A percentile compares a stretch with the other conserved stretches of the same genome.
phyloP scores from a whole-genome alignment of 2,888 invertebrate species.

The Oasisia sp. region DNA sequence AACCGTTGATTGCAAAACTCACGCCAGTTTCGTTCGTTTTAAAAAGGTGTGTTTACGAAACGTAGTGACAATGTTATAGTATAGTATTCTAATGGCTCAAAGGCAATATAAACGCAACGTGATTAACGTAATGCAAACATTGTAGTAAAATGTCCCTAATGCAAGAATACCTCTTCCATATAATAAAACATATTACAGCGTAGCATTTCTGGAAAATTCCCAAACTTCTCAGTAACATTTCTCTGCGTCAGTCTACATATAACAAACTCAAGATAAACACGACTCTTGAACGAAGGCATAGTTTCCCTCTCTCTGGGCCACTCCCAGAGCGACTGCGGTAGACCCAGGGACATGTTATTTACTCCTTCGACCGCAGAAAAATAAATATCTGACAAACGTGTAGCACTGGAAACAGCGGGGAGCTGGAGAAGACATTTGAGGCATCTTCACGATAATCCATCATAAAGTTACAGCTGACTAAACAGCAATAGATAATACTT shows the following conservation, averaged over 20 bases:
- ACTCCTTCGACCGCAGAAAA: background rate
- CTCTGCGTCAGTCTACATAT: background rate
- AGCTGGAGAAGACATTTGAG: background rate
- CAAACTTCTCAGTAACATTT: background rate
- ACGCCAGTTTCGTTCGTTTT: background rate
- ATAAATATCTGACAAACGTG: background rate
- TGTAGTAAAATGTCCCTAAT: background rate
- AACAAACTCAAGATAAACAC: background rate
- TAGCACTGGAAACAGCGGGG: background rate
- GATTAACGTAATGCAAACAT: too few relatives aligned
- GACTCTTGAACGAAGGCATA: background rate
- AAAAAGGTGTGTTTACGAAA: background rate
- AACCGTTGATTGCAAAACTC: background rate
- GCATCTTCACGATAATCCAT: background rate
- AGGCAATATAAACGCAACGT: too few relatives aligned
- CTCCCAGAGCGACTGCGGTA: background rate
- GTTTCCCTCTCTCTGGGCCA: background rate
- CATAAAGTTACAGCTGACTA: background rate
- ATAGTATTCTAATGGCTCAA: too few relatives aligned
- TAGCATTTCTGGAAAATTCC: background rate
- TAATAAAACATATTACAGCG: background rate
- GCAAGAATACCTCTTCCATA: background rate
- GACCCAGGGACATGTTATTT: background rate
- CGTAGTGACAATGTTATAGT: too few relatives aligned
- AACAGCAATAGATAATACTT: background rate